Evolutionary conservation across 2,113 vertebrate species (phyloP).

Genomic region (Thamnophis sirtalis): DNA sequence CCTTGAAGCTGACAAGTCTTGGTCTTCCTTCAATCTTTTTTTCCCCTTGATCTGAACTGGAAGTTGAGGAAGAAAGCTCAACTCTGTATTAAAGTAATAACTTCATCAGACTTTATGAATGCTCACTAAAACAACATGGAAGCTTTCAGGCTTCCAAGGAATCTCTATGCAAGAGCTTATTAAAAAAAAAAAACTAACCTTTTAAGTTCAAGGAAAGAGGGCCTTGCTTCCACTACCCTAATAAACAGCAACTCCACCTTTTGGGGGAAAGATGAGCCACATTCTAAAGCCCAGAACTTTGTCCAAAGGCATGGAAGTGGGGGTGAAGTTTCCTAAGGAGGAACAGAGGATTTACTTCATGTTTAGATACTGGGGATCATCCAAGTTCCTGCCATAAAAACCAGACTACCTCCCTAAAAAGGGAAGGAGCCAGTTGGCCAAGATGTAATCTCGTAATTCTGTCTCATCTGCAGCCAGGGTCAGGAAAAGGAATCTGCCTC

Average conservation of each 20-base stretch:
- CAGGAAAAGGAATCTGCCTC: not conserved
- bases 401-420: constrained; percentile 29
- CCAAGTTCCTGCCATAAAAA: constrained; percentile 5
- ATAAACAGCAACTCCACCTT: not conserved
- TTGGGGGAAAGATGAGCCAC: not conserved
- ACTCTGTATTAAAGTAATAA: not conserved
- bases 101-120: not conserved
- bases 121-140: not conserved
- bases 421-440: not conserved
- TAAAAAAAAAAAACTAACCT: no score
- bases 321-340: not conserved
- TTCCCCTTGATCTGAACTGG: not conserved
- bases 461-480: constrained; percentile 24
- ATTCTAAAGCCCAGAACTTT: not conserved
- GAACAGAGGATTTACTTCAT: not conserved
- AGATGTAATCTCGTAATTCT: not conserved
- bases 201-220: not conserved
- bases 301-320: not conserved
- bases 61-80: not conserved
- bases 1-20: not conserved
- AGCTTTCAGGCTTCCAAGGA: not conserved
- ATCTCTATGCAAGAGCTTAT: not conserved
- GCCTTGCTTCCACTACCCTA: not conserved
- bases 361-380: not conserved
- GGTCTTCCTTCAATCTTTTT: no score